Base-by-base conservation (phyloP, 1,140 invertebrate genomes). In the Sinonovacula constricta region DNA sequence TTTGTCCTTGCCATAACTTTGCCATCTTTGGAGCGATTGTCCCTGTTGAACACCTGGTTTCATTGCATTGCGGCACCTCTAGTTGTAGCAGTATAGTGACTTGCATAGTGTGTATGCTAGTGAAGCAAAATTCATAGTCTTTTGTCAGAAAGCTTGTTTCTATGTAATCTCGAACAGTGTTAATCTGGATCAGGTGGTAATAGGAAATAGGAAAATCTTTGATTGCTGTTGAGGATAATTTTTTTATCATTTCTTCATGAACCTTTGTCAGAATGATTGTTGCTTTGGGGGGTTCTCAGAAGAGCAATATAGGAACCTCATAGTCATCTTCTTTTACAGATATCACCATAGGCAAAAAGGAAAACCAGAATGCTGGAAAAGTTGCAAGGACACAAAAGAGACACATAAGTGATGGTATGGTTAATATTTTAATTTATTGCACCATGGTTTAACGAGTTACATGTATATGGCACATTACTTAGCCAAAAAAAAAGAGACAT, bases 371-470 rank as follows among this genome's bases (percentile, higher is more conserved):
- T 62, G 36, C 39, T 67, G 63, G 63, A 67, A 69, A 69, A 54
- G 51, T 56, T 69, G 66, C 66, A 69, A 56, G 22, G 49, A 60
- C 57, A 60, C 22, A 31, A 24, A 69, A 69, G 51, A 69, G 66
- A 69, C 49, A 51, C 66, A 69, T 45, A 33, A 53, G 30, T 54
- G 49, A 69, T 54, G 66, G 66, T 69, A 69, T 69, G 45, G 45
- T 54, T 69, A 28, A 54, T 54, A 54, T 69, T 22, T 59, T 28
- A 59, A 59, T 59, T 22, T 22, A 59, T 22, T 59, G 26, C 57
- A 22, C 26, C 18, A 22, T n/a, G 57, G 24, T 28, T 59, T 26
- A 28, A 59, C n/a, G 30, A 36, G 62, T 62, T 26, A 62, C 59
- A 62, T 62, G 59, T 62, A 62, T 62, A 26, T 62, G 28, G 26